Conservation (phyloP, 2,888 invertebrate genomes). For the Crepidodera aurea region DNA sequence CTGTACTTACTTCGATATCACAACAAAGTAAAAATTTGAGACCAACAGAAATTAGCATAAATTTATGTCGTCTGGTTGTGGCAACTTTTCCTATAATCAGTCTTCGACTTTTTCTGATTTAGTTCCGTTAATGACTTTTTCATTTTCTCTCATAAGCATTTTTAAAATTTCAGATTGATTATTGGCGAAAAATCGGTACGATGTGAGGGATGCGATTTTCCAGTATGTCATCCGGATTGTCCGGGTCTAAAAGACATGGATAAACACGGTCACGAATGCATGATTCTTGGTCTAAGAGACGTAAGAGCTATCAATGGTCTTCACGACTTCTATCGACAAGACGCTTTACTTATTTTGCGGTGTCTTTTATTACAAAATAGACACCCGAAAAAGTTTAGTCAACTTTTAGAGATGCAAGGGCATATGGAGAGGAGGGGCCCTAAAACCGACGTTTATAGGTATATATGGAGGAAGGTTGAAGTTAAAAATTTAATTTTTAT, state of each 20-base stretch:
- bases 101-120: too few relatives aligned
- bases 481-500: not conserved
- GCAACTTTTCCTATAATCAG: too few relatives aligned
- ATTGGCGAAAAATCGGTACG: slow-evolving; percentile 35
- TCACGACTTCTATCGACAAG: slow-evolving; percentile 73
- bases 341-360: slow-evolving; percentile 74
- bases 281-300: slow-evolving; percentile 66
- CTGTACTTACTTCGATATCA: too few relatives aligned
- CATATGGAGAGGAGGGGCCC: slow-evolving; percentile 75
- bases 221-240: slow-evolving; percentile 73
- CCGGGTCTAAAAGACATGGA: slow-evolving; percentile 66
- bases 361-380: slow-evolving; percentile 76
- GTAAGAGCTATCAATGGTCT: slow-evolving; percentile 67
- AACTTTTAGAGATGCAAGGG: slow-evolving; percentile 74
- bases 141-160: too few relatives aligned
- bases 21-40: too few relatives aligned
- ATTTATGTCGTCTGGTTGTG: too few relatives aligned
- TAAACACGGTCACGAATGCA: slow-evolving; percentile 70
- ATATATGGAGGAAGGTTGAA: too few relatives aligned
- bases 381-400: slow-evolving; percentile 73
- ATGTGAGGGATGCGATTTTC: slow-evolving; percentile 79
- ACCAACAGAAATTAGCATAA: too few relatives aligned
- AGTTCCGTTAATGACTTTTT: too few relatives aligned
- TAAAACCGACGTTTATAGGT: slow-evolving; percentile 76
- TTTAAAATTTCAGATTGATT: slow-evolving; percentile 36